Evolutionary conservation across 2,113 vertebrate genomes (phyloP).

Genomic region (Ptilorrhoa leucosticta): DNA sequence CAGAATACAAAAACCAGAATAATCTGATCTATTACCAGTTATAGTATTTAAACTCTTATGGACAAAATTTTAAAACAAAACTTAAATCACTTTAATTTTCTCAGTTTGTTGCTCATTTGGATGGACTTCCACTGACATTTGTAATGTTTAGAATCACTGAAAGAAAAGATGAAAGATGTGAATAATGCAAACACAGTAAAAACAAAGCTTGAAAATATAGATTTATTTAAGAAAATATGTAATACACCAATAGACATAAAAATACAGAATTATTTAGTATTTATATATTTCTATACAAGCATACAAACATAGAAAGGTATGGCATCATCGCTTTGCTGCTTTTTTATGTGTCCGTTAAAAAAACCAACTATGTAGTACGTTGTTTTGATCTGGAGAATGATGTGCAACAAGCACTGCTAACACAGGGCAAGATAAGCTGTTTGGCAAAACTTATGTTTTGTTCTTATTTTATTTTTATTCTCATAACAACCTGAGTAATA

Average conservation of each 20-base stretch:
- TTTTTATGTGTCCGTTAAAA: background rate
- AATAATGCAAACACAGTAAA: background rate
- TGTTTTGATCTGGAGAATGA: background rate
- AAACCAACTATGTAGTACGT: rapidly evolving
- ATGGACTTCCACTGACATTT: background rate
- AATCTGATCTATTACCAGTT: background rate
- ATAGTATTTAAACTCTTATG: background rate
- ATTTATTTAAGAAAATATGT: background rate
- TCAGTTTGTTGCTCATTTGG: background rate
- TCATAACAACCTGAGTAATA: background rate
- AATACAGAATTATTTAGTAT: background rate
- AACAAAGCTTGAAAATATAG: background rate
- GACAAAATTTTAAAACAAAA: background rate
- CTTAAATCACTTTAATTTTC: background rate
- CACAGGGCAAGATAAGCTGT: background rate
- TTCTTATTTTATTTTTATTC: background rate
- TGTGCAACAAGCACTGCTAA: background rate
- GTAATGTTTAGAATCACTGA: background rate
- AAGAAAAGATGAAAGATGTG: background rate
- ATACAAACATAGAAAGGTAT: background rate
- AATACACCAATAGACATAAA: background rate
- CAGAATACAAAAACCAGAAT: background rate
- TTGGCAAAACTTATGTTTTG: background rate
- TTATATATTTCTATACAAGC: background rate
- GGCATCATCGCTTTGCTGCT: background rate